These are phyloP conservation scores for Callaeas wilsoni DNA, from an alignment of 2,113 vertebrate genomes.

Conservation along the genomic window DNA sequence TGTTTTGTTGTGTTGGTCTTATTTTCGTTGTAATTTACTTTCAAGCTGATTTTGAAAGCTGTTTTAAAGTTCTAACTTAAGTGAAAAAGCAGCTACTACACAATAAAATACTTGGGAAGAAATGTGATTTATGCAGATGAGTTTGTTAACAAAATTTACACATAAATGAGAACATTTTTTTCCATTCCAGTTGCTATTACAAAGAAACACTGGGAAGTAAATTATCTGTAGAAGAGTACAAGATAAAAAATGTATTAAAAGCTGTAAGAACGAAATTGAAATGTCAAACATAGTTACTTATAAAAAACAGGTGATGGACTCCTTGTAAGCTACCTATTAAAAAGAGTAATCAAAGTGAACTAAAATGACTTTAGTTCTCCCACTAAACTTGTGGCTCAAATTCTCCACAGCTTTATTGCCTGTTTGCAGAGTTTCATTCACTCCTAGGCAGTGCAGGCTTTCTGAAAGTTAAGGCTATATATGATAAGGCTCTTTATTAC, in stretches of 20 bases:
- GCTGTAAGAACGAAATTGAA: constrained; percentile 76
- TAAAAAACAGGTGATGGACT: constrained; percentile 56
- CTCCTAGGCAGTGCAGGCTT: not conserved
- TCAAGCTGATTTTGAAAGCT: constrained; percentile 31
- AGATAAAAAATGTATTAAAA: constrained; percentile 77
- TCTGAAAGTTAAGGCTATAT: not conserved
- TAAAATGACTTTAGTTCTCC: constrained; percentile 10
- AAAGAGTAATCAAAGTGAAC: constrained; percentile 57
- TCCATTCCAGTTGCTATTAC: constrained; percentile 66
- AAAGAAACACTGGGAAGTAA: constrained; percentile 71
- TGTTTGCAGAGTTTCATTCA: not conserved
- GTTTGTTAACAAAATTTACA: constrained; percentile 76
- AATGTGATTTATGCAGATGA: constrained; percentile 69
- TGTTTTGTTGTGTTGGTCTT: not conserved
- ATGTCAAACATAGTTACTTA: constrained; percentile 76
- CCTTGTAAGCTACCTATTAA: constrained; percentile 20
- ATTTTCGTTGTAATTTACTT: constrained; percentile 29
- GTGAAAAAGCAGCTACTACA: constrained; percentile 31
- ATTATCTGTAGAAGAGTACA: constrained; percentile 72
- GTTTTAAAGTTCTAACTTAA: constrained; percentile 41
- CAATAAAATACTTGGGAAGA: constrained; percentile 41
- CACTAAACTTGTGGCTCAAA: not conserved
- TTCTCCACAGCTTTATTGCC: not conserved
- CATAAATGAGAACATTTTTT: constrained; percentile 74
- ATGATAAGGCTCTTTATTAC: not conserved